Evolutionary conservation across 2,113 vertebrate species (phyloP), one percentile per base, ranked within the genome.

Genomic region (Toxotes jaculatrix): DNA sequence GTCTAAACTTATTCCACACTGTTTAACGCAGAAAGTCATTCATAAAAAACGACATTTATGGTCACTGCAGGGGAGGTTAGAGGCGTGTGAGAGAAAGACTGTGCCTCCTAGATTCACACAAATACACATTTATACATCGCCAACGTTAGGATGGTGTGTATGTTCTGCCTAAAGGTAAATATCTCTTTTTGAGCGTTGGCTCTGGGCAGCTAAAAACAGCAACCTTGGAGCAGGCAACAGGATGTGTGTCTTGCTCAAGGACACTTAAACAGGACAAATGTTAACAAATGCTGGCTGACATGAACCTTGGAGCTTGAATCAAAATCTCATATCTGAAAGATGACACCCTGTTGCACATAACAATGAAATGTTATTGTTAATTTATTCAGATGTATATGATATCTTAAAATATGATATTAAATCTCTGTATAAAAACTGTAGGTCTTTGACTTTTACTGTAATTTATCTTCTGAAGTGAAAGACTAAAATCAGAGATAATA

Each of bases 1-100:
- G 68, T 70, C 67, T 51, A 61, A 61, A 78, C 53, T 60, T 56
- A 66, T 81, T 61, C 69, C 57, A 74, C 43, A 34, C 19, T 10
- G 21, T 14, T 87, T 55, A 43, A 75, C 59, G 21, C 10, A 51
- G 34, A 74, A 66, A 81, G 70, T 76, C 66, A 83, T 63, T 83
- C 9, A 71, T 14, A 55, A 75, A 76, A 64, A 77, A 42, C 27
- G 53, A 74, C 76, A 83, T 21, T 0, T 4, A 63, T 27, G n/a
- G 51, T 61, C 53, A 79, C 47, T 66, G 27, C 14, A 3, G 78
- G 67, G 40, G 23, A 79, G 63, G 68, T 73, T 74, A 31, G 55
- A 76, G 57, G 55, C 21, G 11, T 8, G 60, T 31, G 69, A 7
- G 23, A 49, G 47, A 49, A 7, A 19, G 14, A 27, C 23, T 62